Conservation (phyloP, 1,140 invertebrate species). For the Camponotus floridanus region DNA sequence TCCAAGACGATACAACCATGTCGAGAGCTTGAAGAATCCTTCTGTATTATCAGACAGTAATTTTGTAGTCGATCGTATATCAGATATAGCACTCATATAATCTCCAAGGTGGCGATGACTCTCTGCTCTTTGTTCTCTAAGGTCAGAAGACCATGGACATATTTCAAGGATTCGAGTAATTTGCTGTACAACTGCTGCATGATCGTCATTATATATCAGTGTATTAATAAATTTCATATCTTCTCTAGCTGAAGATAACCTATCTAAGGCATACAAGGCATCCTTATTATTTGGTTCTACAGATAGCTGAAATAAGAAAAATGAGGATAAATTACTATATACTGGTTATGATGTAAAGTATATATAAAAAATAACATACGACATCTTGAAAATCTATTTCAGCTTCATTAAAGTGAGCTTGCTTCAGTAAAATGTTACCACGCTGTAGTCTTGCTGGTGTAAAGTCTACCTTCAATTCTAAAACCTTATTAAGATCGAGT, state of each 20-base stretch:
- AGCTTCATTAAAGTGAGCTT: constrained; percentile 94
- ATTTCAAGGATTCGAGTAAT: constrained; percentile 93
- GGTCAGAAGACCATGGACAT: constrained; percentile 95
- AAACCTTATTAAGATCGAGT: constrained; percentile 96
- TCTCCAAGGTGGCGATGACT: constrained; percentile 94
- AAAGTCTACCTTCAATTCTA: constrained; percentile 98
- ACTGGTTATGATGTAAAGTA: neutral
- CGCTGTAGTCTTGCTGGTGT: constrained; percentile 95
- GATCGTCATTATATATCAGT: constrained; percentile 90
- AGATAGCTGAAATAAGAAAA: constrained; percentile 87
- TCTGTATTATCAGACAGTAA: constrained; percentile 96
- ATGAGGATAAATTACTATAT: neutral
- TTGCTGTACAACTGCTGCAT: constrained; percentile 90
- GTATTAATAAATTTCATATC: constrained; percentile 88
- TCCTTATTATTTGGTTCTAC: constrained; percentile 93
- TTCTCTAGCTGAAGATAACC: constrained; percentile 89
- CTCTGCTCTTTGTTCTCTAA: constrained; percentile 95
- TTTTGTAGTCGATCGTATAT: constrained; percentile 96
- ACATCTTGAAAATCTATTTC: constrained; percentile 94
- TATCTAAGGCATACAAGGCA: constrained; percentile 89
- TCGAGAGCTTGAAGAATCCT: constrained; percentile 94
- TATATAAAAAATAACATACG: constrained; percentile 88
- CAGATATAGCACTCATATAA: constrained; percentile 94
- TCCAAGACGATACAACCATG: constrained; percentile 95
- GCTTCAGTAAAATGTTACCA: constrained; percentile 95